Evolutionary conservation across 2,797 vertebrate species (phyloP).

Genomic region (Pangasius mekongensis): DNA sequence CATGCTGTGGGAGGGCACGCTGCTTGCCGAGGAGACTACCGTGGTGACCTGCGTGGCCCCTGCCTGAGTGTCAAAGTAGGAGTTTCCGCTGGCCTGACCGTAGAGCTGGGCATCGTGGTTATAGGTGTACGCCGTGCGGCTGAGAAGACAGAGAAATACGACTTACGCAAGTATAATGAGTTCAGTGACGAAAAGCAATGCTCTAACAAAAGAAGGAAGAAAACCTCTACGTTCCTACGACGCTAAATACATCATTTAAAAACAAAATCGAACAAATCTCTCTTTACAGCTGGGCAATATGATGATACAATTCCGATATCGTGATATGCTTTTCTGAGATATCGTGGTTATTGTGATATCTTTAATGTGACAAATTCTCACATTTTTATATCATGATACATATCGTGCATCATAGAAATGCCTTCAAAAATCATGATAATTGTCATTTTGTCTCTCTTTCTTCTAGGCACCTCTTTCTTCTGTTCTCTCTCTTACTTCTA

Average conservation of each 20-base stretch:
- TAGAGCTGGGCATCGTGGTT: slow-evolving; percentile 92
- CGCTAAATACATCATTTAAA: background rate
- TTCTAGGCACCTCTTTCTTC: background rate
- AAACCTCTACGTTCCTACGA: background rate
- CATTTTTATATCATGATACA: too few species aligned
- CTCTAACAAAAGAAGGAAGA: background rate
- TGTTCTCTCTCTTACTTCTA: background rate
- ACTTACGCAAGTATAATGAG: background rate
- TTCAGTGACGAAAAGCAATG: background rate
- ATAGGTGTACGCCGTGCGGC: slow-evolving; percentile 90
- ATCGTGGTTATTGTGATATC: too few species aligned
- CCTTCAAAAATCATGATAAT: too few species aligned
- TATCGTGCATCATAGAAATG: too few species aligned
- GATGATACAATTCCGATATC: too few species aligned
- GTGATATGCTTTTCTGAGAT: too few species aligned
- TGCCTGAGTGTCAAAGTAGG: slow-evolving; percentile 91
- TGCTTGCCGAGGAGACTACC: slow-evolving; percentile 87
- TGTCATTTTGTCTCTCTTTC: background rate
- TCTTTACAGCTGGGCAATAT: too few species aligned
- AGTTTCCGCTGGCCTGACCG: slow-evolving; percentile 82
- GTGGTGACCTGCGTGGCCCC: slow-evolving; percentile 89
- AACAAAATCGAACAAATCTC: too few species aligned
- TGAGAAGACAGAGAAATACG: slow-evolving; percentile 56
- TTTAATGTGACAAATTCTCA: too few species aligned
- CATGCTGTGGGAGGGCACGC: slow-evolving; percentile 89